phyloP scores from a whole-genome alignment of 2,888 invertebrate genomes.

The Eutolmus rufibarbis region DNA sequence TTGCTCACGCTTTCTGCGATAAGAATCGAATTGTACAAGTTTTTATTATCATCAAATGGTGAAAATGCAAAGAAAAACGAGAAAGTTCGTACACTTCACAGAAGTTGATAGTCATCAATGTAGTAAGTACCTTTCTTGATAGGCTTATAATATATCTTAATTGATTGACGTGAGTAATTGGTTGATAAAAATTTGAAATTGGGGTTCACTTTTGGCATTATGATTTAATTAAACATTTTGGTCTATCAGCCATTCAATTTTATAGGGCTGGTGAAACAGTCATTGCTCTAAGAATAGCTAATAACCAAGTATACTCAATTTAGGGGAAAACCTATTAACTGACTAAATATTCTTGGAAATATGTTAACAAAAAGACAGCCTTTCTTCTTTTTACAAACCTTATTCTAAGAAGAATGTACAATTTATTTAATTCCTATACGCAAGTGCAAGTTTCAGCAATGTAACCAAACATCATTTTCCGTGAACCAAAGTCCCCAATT shows the following conservation, averaged over 20 bases:
- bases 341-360: too few species aligned
- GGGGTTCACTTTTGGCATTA: not conserved
- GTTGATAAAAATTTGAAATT: not conserved
- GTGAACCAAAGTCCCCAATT: too few species aligned
- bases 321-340: not conserved
- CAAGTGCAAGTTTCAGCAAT: too few species aligned
- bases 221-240: not conserved
- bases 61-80: not conserved
- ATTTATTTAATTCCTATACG: too few species aligned
- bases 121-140: not conserved
- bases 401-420: too few species aligned
- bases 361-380: too few species aligned
- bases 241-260: not conserved
- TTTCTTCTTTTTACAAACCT: too few species aligned
- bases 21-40: not conserved
- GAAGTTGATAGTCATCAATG: not conserved
- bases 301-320: not conserved
- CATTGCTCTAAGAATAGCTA: not conserved
- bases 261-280: not conserved
- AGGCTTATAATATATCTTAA: not conserved
- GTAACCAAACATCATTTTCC: too few species aligned
- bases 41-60: not conserved
- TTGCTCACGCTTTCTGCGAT: not conserved
- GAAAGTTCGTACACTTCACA: not conserved
- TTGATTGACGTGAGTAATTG: not conserved